Conservation (phyloP, 1,140 invertebrate species). For the Babylonia areolata region DNA sequence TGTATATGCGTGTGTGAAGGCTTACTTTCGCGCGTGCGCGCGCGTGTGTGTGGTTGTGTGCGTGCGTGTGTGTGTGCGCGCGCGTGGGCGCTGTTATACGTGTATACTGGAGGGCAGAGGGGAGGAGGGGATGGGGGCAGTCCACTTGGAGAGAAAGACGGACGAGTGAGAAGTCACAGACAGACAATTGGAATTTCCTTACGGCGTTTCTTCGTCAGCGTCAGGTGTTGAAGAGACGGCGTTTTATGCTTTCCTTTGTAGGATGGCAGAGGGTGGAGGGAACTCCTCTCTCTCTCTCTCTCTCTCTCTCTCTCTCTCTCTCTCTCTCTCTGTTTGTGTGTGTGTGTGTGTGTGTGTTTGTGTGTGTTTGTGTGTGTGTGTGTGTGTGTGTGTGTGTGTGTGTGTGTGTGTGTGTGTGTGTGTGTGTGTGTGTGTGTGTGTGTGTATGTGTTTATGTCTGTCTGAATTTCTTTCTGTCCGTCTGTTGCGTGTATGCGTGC, state of each 20-base stretch:
- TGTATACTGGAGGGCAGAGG: neutral
- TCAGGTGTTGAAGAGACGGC: no score
- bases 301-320: no score
- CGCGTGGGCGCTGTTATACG: neutral
- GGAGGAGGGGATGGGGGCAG: no score
- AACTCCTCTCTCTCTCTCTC: no score
- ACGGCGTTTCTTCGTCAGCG: no score
- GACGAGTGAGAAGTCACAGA: neutral
- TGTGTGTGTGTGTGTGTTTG: no score
- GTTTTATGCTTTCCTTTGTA: no score
- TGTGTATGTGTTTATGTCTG: neutral
- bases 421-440: neutral
- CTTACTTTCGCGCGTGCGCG: neutral
- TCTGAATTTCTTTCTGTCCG: no score
- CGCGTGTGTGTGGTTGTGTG: neutral
- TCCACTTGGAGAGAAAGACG: neutral
- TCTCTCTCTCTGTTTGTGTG: no score
- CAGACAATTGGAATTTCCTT: no score
- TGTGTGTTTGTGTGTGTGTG: neutral
- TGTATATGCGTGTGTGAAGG: neutral
- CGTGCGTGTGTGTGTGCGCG: neutral
- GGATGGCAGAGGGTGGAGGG: no score
- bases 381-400: neutral
- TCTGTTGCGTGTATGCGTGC: no score
- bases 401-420: neutral